Percentiles rank a stretch among this genome's conserved stretches.
These are phyloP conservation scores for Agrenia bidenticulata DNA, from an alignment of 2,888 invertebrate genomes.

Conservation along the genomic window DNA sequence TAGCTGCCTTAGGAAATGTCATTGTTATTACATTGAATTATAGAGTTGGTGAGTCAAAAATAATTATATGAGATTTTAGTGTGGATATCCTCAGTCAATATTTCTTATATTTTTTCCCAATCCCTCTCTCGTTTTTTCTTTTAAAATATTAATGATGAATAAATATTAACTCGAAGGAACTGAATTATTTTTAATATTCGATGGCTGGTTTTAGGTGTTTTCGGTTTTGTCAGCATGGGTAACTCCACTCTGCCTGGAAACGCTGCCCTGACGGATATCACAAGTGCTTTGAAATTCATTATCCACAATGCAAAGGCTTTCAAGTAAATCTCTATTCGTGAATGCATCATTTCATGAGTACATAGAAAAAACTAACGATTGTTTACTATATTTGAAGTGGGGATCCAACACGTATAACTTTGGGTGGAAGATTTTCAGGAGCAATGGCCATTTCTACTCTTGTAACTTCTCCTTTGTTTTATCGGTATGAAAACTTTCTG, in stretches of 20 bases:
- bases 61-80: too few species aligned
- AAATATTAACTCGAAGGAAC: too few species aligned
- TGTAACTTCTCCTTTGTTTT: conserved; percentile 35
- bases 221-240: conserved; percentile 56
- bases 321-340: conserved; percentile 44
- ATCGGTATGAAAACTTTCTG: conserved; percentile 6
- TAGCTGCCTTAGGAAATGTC: conserved; percentile 59
- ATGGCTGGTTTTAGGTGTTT: conserved; percentile 25
- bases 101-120: too few species aligned
- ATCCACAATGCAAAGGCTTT: conserved; percentile 53
- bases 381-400: too few species aligned
- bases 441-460: conserved; percentile 54
- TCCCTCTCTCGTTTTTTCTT: too few species aligned
- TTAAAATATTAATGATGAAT: too few species aligned
- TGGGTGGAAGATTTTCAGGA: conserved; percentile 55
- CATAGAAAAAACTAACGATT: too few species aligned
- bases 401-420: conserved; percentile 54
- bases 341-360: too few species aligned
- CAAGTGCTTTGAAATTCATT: conserved; percentile 55
- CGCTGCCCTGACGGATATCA: conserved; percentile 55
- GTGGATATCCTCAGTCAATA: too few species aligned
- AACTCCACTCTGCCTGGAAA: conserved; percentile 54
- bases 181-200: too few species aligned
- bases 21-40: conserved; percentile 63
- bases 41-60: conserved; percentile 55